Evolutionary conservation across 2,113 vertebrate species (phyloP), one percentile per base, ranked within the genome.

Genomic region (Centropus bengalensis): DNA sequence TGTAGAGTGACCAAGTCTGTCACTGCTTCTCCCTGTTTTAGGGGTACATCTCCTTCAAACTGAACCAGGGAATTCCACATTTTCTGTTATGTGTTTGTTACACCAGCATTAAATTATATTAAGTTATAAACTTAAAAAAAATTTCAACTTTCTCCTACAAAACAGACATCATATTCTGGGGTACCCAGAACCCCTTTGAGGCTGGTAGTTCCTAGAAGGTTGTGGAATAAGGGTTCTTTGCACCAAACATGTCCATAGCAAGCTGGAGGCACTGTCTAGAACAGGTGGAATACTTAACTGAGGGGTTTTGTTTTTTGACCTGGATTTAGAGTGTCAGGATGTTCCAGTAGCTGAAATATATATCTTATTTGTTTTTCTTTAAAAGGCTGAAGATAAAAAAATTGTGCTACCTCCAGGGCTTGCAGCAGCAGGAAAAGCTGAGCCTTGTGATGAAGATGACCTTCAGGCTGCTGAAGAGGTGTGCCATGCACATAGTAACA

Each of bases 381-480:
- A 44, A 88, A 82, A 99, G 99, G 91, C 96, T 52, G 98, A 99
- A 45, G 98, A 98, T 54, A 98, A 98, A 92, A 99, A 98, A 96
- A 44, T 68, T 1, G 44, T 44, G 0, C 76, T 98, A 74, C 87
- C 98, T 67, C 71, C 98, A 49, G 97, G 97, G 19, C 80, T 97
- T 4, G 95, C 96, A 26, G 83, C 95, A 32, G 58, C 97, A 36
- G 98, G 98, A 24, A 98, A 97, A 95, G 75, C 94, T 30, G 98
- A 99, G 27, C 83, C 97, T 45, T 95, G 91, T 3, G 99, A 99
- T 69, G 99, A 99, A 66, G 99, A 99, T 10, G 98, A 99, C 52
- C 96, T 99, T 84, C 98, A 97, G 91, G 99, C 98, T 14, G 99
- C 98, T 62, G 99, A 99, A 95, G 99, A 99, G 98, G 99, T 99